Base-by-base conservation (phyloP, 2,797 vertebrate species). In the Peromyscus melanophrys region DNA sequence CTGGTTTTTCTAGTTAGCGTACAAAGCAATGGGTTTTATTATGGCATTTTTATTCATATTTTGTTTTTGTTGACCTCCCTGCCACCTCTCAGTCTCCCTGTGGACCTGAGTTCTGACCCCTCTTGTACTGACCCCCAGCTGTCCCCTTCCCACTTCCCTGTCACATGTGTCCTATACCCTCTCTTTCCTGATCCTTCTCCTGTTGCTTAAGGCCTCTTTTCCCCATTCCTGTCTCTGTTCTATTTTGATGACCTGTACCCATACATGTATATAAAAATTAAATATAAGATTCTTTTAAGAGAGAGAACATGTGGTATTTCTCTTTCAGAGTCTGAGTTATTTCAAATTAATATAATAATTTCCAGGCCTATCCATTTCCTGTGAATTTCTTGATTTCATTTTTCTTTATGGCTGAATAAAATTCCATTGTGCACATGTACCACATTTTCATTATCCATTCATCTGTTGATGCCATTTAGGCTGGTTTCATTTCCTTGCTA, bases 341-440 rank as follows among this genome's bases (percentile, higher is more conserved):
- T 61, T 89, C 52, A 63, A 85, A 23, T 77, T 77, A 77, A 49
- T 89, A 49, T 76, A 49, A 89, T 89, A 77, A 77, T 77, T 89
- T 89, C 88, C 88, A 89, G 88, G 63, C 52, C 12, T 31, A n/a
- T 63, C 57, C 13, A 89, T 27, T 89, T 77, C 40, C 57, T 89
- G 29, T 13, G 61, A 49, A 63, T 85, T 89, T 89, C 40, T 63
- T 77, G 57, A 63, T 49, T 77, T 89, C 55, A 46, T 9, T 59
- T 75, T 89, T 43, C 31, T 71, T 75, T 76, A 59, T 40, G 29
- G 49, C 17, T 89, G 55, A 43, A 89, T 59, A 75, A 75, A 49
- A 27, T 77, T 77, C 40, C 73, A 77, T 49, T 63, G 55, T 89
- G 87, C 31, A 49, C 31, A 89, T 49, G 21, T n/a, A 49, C 40